These are phyloP conservation scores for Tethea ocularis DNA, from an alignment of 2,888 invertebrate species.

Conservation along the genomic window DNA sequence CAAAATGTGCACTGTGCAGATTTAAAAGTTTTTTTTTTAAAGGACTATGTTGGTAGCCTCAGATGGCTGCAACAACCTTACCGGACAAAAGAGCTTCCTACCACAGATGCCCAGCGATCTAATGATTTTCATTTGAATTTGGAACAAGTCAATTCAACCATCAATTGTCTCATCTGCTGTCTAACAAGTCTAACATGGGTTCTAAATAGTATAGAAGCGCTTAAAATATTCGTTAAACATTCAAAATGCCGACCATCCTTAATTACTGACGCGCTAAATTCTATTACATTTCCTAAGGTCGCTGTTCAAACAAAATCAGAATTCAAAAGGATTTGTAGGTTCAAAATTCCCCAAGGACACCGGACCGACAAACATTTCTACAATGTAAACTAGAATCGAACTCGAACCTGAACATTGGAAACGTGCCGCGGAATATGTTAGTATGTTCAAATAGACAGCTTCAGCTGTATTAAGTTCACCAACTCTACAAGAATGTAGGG, in stretches of 20 bases:
- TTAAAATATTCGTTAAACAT: too few relatives aligned
- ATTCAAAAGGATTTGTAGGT: background rate
- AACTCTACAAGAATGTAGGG: background rate
- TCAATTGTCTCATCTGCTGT: too few relatives aligned
- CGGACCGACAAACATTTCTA: background rate
- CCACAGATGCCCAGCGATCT: too few relatives aligned
- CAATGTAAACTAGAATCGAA: slow-evolving; percentile 3
- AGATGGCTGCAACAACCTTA: too few relatives aligned
- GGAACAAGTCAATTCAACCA: too few relatives aligned
- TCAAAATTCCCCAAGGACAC: background rate
- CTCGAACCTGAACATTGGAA: background rate
- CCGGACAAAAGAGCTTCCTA: too few relatives aligned
- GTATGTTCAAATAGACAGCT: slow-evolving; percentile 1
- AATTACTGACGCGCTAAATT: background rate
- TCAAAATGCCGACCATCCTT: background rate
- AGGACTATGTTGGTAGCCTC: too few relatives aligned
- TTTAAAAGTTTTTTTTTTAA: too few relatives aligned
- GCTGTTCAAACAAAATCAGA: background rate
- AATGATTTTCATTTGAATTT: too few relatives aligned
- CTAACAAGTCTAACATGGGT: too few relatives aligned
- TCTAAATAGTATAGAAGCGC: too few relatives aligned
- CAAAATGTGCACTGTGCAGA: too few relatives aligned
- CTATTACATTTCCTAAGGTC: background rate
- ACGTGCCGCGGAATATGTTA: slow-evolving; percentile 2
- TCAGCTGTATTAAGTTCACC: slow-evolving; percentile 23